These are phyloP conservation scores for Lepilemur septentrionalis DNA, from an alignment of 2,797 vertebrate species.

Conservation along the genomic window DNA sequence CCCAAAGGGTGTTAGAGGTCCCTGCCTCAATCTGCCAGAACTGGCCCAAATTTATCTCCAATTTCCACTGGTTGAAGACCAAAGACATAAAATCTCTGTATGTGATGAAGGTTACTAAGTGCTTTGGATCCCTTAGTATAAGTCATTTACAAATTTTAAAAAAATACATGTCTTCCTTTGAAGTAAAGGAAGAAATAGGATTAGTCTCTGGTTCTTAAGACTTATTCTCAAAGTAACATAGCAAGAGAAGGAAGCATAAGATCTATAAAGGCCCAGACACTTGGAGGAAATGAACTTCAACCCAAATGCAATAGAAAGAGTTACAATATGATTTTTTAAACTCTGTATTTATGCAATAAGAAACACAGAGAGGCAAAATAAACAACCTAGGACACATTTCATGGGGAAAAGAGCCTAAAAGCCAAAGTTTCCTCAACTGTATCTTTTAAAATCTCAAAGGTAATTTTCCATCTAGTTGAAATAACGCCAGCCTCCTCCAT, in stretches of 20 bases:
- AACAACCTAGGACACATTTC: neutral
- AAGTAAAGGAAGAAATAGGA: conserved; percentile 18
- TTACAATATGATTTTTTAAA: neutral
- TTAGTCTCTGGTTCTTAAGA: neutral
- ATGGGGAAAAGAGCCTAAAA: neutral
- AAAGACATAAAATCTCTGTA: neutral
- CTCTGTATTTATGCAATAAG: conserved; percentile 5
- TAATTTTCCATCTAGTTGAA: neutral
- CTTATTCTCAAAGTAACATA: neutral
- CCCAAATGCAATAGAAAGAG: neutral
- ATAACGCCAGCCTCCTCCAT: neutral
- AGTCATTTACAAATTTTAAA: neutral
- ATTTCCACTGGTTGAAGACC: neutral
- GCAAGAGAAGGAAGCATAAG: neutral
- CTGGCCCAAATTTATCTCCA: neutral
- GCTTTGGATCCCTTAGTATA: neutral
- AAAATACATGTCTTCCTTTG: neutral
- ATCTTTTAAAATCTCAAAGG: conserved; percentile 23
- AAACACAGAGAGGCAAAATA: neutral
- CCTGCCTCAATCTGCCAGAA: neutral
- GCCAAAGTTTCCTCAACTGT: neutral
- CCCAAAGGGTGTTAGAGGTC: accelerated
- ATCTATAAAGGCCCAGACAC: neutral
- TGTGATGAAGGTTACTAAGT: neutral
- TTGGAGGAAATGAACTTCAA: conserved; percentile 1